phyloP scores from a whole-genome alignment of 2,797 vertebrate genomes.

The Anas bernieri region DNA sequence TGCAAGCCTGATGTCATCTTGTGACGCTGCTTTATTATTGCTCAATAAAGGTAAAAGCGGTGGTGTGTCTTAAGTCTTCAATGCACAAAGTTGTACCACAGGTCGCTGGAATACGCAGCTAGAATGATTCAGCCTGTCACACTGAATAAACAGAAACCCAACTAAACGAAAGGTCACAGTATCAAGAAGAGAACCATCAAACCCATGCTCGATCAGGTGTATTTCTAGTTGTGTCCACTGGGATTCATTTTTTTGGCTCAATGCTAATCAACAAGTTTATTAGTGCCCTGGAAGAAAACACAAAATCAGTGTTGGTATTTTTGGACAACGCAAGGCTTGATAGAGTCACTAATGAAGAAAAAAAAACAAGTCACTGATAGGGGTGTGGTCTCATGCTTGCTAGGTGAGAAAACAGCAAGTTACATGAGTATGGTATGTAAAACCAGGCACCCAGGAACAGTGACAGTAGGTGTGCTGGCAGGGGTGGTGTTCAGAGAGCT shows the following conservation, averaged over 20 bases:
- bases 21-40: neutral
- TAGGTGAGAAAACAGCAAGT: neutral
- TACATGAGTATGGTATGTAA: neutral
- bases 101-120: neutral
- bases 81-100: neutral
- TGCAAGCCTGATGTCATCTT: neutral
- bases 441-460: accelerated
- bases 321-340: neutral
- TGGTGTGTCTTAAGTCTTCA: neutral
- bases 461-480: neutral
- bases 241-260: neutral
- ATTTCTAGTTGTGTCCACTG: neutral
- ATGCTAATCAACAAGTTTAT: neutral
- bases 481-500: neutral
- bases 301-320: neutral
- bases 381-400: accelerated
- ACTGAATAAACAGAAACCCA: neutral
- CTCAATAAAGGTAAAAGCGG: neutral
- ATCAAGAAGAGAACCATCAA: neutral
- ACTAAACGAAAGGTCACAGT: neutral
- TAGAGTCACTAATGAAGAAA: neutral
- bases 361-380: neutral
- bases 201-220: neutral
- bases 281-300: neutral
- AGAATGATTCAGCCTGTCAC: neutral